Evolutionary conservation across 2,888 invertebrate species (phyloP).

Genomic region (Biston stratarius): DNA sequence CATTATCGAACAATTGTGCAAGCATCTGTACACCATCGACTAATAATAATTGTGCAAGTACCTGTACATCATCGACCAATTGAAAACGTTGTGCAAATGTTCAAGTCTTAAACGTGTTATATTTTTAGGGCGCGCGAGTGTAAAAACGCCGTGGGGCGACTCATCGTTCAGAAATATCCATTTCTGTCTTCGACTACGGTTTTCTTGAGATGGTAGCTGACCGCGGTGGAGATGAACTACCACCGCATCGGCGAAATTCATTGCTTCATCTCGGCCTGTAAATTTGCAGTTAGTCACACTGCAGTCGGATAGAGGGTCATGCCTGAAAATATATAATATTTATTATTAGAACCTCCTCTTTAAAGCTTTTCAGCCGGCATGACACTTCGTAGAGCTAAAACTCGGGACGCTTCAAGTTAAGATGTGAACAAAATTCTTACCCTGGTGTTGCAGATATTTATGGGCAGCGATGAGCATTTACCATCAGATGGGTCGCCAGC

Average conservation of each 20-base stretch:
- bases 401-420: too few relatives aligned
- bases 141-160: constrained; percentile 73
- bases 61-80: constrained; percentile 1
- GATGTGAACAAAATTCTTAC: too few relatives aligned
- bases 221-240: constrained; percentile 82
- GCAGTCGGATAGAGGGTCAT: not conserved
- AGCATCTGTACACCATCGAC: too few relatives aligned
- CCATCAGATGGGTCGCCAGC: too few relatives aligned
- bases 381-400: too few relatives aligned
- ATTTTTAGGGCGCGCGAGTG: not conserved
- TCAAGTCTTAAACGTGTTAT: not conserved
- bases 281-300: not conserved
- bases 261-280: not conserved
- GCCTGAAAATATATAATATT: not conserved
- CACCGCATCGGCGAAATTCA: constrained; percentile 87
- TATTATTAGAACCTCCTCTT: too few relatives aligned
- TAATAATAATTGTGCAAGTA: not conserved
- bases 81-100: not conserved
- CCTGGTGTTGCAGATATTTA: too few relatives aligned
- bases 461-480: too few relatives aligned
- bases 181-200: constrained; percentile 79
- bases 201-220: constrained; percentile 50
- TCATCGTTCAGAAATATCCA: constrained; percentile 91
- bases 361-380: too few relatives aligned
- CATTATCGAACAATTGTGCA: too few relatives aligned